Percentiles rank a stretch among this genome's conserved stretches.
Evolutionary conservation across 2,113 vertebrate genomes (phyloP).

Genomic region (Pangasianodon gigas): DNA sequence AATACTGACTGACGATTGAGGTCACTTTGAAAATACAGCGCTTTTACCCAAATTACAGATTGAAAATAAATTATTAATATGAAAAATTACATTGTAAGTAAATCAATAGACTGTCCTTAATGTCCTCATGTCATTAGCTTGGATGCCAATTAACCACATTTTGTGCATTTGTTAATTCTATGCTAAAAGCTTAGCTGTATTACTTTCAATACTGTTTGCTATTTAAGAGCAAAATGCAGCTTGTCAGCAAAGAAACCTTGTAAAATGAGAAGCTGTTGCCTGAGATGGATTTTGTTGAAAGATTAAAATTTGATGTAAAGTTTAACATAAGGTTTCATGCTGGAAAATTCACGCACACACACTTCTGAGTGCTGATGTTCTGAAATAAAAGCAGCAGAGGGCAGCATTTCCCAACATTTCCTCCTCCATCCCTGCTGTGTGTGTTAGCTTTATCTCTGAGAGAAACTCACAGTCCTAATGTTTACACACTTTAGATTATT

Average conservation of each 20-base stretch:
- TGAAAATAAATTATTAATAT: background rate
- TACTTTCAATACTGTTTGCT: too few relatives aligned
- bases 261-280: background rate
- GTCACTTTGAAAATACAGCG: background rate
- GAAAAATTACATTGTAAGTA: background rate
- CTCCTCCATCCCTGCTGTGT: background rate
- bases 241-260: too few relatives aligned
- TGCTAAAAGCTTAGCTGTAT: too few relatives aligned
- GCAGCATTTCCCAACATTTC: slow-evolving; percentile 16
- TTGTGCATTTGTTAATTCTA: background rate
- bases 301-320: background rate
- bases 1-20: too few relatives aligned
- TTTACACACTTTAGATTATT: background rate
- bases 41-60: background rate
- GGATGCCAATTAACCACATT: background rate
- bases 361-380: background rate
- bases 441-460: background rate
- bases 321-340: background rate
- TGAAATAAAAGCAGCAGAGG: slow-evolving; percentile 7
- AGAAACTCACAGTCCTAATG: background rate
- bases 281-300: background rate
- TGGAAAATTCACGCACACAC: background rate
- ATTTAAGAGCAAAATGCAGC: background rate
- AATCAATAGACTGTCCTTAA: background rate
- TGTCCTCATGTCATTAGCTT: background rate